These are phyloP conservation scores for Orussus abietinus DNA, from an alignment of 1,140 invertebrate species.

Conservation along the genomic window DNA sequence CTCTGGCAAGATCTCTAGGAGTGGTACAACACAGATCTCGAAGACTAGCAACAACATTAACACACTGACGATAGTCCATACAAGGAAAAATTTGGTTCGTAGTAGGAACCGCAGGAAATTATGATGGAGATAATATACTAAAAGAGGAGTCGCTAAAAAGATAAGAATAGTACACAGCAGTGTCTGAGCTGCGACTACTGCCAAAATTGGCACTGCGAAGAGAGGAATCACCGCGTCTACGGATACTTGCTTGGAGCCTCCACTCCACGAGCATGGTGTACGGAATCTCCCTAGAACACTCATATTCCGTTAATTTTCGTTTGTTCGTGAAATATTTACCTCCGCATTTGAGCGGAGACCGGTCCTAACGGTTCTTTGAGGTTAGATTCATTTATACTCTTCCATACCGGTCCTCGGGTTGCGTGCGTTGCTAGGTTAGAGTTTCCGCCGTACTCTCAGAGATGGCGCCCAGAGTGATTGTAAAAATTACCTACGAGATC, in stretches of 20 bases:
- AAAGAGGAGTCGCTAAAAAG: conserved; percentile 59
- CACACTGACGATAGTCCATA: conserved; percentile 64
- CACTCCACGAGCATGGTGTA: conserved; percentile 47
- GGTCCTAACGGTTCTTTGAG: too few relatives aligned
- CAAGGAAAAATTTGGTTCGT: conserved; percentile 64
- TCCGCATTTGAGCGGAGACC: too few relatives aligned
- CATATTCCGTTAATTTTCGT: conserved; percentile 37
- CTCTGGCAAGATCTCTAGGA: conserved; percentile 63
- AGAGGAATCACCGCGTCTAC: conserved; percentile 62
- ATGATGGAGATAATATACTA: conserved; percentile 60
- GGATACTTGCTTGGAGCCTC: conserved; percentile 53
- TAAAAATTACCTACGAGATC: too few relatives aligned
- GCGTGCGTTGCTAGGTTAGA: too few relatives aligned
- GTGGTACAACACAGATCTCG: conserved; percentile 59
- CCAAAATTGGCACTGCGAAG: conserved; percentile 59
- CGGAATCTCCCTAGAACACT: conserved; percentile 48
- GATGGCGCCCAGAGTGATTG: too few relatives aligned
- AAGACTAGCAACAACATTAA: conserved; percentile 63
- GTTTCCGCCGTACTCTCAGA: too few relatives aligned
- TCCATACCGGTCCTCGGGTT: too few relatives aligned
- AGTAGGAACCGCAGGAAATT: conserved; percentile 59
- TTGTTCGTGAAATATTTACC: too few relatives aligned
- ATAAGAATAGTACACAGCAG: conserved; percentile 57
- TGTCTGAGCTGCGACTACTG: conserved; percentile 59
- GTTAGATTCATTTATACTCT: too few relatives aligned